Conservation (phyloP, 2,888 invertebrate species). For the Lithophane socia region DNA sequence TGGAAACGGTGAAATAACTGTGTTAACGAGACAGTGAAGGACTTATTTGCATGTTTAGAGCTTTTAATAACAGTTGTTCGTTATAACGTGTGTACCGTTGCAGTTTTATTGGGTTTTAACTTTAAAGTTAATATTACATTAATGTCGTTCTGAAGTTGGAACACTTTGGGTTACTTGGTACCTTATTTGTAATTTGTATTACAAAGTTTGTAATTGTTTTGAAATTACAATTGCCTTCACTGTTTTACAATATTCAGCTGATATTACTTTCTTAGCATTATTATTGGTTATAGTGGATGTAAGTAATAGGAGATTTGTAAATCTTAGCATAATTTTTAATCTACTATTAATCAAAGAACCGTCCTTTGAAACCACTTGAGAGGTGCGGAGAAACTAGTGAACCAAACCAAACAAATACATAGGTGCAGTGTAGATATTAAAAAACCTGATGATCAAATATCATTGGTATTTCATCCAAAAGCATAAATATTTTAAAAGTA, state of each 20-base stretch:
- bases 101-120: slow-evolving; percentile 44
- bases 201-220: slow-evolving; percentile 5
- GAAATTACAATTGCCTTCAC: not conserved
- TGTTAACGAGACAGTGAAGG: slow-evolving; percentile 38
- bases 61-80: slow-evolving; percentile 49
- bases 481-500: not conserved
- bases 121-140: slow-evolving; percentile 19
- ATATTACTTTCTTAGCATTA: not conserved
- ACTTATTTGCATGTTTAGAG: slow-evolving; percentile 47
- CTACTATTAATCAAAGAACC: not conserved
- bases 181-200: slow-evolving; percentile 18
- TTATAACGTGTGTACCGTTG: slow-evolving; percentile 49
- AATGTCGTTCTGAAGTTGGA: slow-evolving; percentile 7
- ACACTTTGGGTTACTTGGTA: not conserved
- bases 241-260: not conserved
- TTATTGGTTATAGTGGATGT: not conserved
- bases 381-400: not conserved
- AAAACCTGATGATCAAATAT: not conserved
- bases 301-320: not conserved
- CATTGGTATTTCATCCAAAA: slow-evolving; percentile 1
- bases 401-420: not conserved
- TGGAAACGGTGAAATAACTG: slow-evolving; percentile 46
- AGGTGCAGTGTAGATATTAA: not conserved
- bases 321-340: not conserved
- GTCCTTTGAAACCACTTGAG: not conserved